Percentiles rank a stretch among this genome's conserved stretches.
Conservation (phyloP, 2,797 vertebrate genomes). For the Cuniculus paca region DNA sequence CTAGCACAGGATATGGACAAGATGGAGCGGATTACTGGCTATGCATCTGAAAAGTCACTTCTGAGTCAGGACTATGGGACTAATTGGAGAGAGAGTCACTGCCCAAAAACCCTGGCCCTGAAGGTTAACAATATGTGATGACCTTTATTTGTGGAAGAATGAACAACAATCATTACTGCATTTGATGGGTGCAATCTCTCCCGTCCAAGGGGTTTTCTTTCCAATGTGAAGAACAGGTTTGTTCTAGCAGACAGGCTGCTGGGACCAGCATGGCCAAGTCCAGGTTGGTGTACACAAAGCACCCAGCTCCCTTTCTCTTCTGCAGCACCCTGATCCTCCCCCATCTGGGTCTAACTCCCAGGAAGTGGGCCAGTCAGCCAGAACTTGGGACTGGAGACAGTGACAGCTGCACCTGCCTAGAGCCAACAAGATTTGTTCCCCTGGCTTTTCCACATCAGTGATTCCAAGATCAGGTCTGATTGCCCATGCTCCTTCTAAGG, state of each 20-base stretch:
- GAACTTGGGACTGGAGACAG: conserved; percentile 63
- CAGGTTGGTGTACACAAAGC: background rate
- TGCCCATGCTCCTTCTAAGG: background rate
- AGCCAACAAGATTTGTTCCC: conserved; percentile 68
- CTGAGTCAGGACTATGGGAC: background rate
- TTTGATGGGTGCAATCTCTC: background rate
- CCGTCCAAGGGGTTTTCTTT: background rate
- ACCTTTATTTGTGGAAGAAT: background rate
- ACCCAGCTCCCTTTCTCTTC: background rate
- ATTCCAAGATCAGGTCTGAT: conserved; percentile 72
- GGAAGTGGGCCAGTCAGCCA: conserved; percentile 48
- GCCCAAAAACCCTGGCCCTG: background rate
- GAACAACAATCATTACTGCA: background rate
- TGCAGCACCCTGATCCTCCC: background rate
- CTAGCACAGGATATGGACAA: background rate
- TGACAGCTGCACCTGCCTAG: conserved; percentile 70
- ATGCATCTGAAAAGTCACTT: background rate
- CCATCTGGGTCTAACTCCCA: background rate
- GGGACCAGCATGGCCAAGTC: background rate
- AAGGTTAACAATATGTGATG: background rate
- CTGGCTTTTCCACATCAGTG: conserved; percentile 69
- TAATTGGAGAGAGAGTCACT: background rate
- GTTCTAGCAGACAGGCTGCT: conserved; percentile 42
- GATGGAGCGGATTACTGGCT: background rate
- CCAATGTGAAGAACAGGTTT: conserved; percentile 44